Evolutionary conservation across 2,888 invertebrate genomes (phyloP).

Genomic region (Lochmaea crataegi): DNA sequence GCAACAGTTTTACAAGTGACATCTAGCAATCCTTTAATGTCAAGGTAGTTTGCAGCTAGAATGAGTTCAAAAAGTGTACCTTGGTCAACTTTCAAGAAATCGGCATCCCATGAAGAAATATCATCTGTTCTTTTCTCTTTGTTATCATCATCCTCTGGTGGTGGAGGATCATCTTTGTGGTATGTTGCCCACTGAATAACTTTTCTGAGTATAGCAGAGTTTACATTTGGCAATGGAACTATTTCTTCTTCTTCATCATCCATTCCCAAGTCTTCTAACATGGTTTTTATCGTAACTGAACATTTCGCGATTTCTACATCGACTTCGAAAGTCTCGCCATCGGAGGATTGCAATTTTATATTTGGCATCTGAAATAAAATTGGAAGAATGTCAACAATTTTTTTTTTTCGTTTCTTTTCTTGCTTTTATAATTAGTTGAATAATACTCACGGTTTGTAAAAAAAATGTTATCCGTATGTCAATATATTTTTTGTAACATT

Average conservation of each 20-base stretch:
- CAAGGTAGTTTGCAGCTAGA: slow-evolving; percentile 96
- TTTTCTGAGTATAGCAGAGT: slow-evolving; percentile 95
- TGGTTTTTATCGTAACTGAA: slow-evolving; percentile 97
- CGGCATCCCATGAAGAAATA: slow-evolving; percentile 99
- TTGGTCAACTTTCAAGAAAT: slow-evolving; percentile 98
- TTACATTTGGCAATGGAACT: slow-evolving; percentile 96
- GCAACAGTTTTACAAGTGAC: slow-evolving; percentile 99
- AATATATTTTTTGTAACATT: background rate
- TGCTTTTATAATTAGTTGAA: background rate
- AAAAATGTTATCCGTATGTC: background rate
- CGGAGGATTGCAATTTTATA: slow-evolving; percentile 94
- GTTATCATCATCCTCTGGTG: slow-evolving; percentile 97
- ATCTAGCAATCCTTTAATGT: slow-evolving; percentile 94
- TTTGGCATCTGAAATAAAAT: slow-evolving; percentile 81
- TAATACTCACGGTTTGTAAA: background rate
- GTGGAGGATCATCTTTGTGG: slow-evolving; percentile 95
- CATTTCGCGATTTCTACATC: slow-evolving; percentile 98
- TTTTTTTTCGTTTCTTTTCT: background rate
- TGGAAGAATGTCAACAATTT: slow-evolving; percentile 20
- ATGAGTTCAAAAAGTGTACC: slow-evolving; percentile 96
- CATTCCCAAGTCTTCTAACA: slow-evolving; percentile 94
- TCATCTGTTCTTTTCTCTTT: slow-evolving; percentile 99
- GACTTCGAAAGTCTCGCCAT: slow-evolving; percentile 95
- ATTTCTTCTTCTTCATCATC: slow-evolving; percentile 94
- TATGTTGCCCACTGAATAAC: slow-evolving; percentile 94